Evolutionary conservation across 2,888 invertebrate species (phyloP).

Genomic region (Hemistola chrysoprasaria): DNA sequence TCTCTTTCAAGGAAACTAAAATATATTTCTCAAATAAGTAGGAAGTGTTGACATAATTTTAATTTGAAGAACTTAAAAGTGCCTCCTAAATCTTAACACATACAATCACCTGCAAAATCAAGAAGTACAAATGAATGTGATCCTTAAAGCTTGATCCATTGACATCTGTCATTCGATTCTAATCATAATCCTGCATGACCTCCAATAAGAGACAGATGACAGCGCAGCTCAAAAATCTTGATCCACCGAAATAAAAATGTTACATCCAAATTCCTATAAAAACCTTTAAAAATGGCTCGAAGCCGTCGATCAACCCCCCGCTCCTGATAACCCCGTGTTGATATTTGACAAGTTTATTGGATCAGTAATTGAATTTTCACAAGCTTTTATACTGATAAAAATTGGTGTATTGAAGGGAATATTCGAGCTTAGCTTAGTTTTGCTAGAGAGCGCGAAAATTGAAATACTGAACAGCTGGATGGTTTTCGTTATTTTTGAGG

Average conservation of each 20-base stretch:
- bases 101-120: no score
- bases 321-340: constrained; percentile 43
- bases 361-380: constrained; percentile 65
- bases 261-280: constrained; percentile 3
- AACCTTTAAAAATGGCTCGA: constrained; percentile 9
- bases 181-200: no score
- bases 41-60: no score
- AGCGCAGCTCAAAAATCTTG: no score
- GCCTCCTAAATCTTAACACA: no score
- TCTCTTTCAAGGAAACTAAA: constrained; percentile 2
- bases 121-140: no score
- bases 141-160: no score
- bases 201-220: no score
- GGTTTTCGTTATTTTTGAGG: constrained; percentile 3
- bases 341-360: constrained; percentile 71
- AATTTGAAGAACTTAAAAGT: no score
- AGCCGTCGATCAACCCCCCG: constrained; percentile 27
- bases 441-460: constrained; percentile 26
- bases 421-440: constrained; percentile 33
- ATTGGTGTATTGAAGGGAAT: constrained; percentile 45
- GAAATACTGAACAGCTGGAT: constrained; percentile 31
- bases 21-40: no score
- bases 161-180: no score
- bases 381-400: constrained; percentile 59
- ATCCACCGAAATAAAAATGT: no score